Evolutionary conservation across 2,888 invertebrate genomes (phyloP).

Genomic region (Scaptomyza cyrtandrae): DNA sequence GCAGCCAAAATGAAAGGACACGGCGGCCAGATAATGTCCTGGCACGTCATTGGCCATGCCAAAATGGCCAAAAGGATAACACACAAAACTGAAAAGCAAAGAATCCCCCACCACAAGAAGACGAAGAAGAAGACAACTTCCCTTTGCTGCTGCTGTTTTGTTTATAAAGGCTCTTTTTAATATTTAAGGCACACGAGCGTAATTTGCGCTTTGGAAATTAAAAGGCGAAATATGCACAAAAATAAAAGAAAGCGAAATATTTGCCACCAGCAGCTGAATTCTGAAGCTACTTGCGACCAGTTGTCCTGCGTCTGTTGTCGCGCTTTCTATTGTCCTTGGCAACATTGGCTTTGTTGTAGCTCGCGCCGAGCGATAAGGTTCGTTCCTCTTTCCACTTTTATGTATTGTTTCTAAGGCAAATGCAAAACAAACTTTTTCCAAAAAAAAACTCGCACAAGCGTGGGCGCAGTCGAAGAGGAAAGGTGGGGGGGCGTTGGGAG

Average conservation of each 20-base stretch:
- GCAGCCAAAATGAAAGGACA: slow-evolving; percentile 47
- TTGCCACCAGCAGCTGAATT: slow-evolving; percentile 25
- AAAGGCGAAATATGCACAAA: slow-evolving; percentile 67
- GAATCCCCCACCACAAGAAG: slow-evolving; percentile 1
- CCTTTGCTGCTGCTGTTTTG: slow-evolving; percentile 3
- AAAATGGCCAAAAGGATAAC: slow-evolving; percentile 57
- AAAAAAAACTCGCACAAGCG: slow-evolving; percentile 25
- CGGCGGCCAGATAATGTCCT: slow-evolving; percentile 61
- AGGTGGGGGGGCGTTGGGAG: not conserved
- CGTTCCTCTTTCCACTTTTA: slow-evolving; percentile 28
- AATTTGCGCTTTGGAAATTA: slow-evolving; percentile 70
- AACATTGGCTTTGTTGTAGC: slow-evolving; percentile 52
- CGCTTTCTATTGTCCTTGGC: slow-evolving; percentile 59
- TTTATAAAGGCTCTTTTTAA: slow-evolving; percentile 35
- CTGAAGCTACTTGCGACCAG: slow-evolving; percentile 19
- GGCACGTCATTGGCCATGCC: slow-evolving; percentile 58
- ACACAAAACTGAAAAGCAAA: slow-evolving; percentile 27
- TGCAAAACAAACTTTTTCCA: slow-evolving; percentile 60
- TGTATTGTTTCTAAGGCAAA: slow-evolving; percentile 54
- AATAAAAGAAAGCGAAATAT: slow-evolving; percentile 40
- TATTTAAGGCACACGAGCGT: slow-evolving; percentile 71
- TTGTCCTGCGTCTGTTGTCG: slow-evolving; percentile 43
- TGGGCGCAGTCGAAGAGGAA: slow-evolving; percentile 13
- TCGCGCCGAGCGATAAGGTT: slow-evolving; percentile 52
- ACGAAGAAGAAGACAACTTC: slow-evolving; percentile 27